Evolutionary conservation across 2,113 vertebrate genomes (phyloP).

Genomic region (Rhea americana): DNA sequence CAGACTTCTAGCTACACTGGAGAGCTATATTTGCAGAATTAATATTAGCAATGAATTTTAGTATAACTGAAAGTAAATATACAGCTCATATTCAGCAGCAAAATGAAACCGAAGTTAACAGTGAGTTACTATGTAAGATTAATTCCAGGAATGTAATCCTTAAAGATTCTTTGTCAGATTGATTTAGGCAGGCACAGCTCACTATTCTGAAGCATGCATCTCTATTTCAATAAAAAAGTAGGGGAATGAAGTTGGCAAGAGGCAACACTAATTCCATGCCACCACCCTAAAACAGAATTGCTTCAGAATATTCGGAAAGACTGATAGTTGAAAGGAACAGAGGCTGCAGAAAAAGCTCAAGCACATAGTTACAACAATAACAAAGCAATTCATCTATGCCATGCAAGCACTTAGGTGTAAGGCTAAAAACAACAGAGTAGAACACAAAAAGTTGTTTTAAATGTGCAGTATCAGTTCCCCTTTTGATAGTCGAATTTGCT

Average conservation of each 20-base stretch:
- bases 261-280: constrained; percentile 99
- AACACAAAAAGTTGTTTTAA: constrained; percentile 78
- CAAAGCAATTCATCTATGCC: constrained; percentile 78
- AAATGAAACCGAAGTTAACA: constrained; percentile 31
- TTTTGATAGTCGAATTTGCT: neutral
- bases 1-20: constrained; percentile 10
- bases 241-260: constrained; percentile 94
- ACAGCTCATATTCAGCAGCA: constrained; percentile 33
- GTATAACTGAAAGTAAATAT: constrained; percentile 7
- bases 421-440: constrained; percentile 73
- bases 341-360: constrained; percentile 91
- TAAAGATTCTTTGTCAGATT: constrained; percentile 24
- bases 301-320: constrained; percentile 99
- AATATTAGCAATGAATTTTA: constrained; percentile 32
- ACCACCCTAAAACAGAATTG: constrained; percentile 99
- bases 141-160: constrained; percentile 38
- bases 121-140: neutral
- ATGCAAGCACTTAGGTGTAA: constrained; percentile 81
- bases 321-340: constrained; percentile 87
- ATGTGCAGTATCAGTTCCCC: constrained; percentile 75
- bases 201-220: constrained; percentile 93
- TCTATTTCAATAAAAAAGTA: constrained; percentile 84
- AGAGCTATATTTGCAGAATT: constrained; percentile 10
- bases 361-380: constrained; percentile 82
- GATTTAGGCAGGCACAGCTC: constrained; percentile 83